Conservation (phyloP, 2,113 vertebrate genomes). For the Otis tarda region DNA sequence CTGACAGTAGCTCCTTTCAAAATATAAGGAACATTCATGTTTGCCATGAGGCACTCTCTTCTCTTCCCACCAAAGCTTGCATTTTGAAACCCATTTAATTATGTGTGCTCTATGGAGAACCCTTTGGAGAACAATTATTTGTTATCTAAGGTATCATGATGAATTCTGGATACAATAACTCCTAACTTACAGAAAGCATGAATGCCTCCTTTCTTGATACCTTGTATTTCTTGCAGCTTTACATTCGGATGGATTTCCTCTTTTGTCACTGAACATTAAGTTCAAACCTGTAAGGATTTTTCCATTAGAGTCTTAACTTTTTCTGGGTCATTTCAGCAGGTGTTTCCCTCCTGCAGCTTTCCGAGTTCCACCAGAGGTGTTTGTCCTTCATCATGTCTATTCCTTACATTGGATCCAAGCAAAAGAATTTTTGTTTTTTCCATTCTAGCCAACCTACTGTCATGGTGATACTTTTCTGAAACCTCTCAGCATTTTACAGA, state of each 20-base stretch:
- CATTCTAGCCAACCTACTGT: background rate
- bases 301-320: background rate
- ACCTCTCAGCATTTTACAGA: background rate
- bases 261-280: background rate
- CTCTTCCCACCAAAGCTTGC: background rate
- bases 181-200: background rate
- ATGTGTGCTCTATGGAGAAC: background rate
- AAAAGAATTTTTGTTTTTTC: background rate
- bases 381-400: background rate
- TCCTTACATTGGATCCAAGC: background rate
- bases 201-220: background rate
- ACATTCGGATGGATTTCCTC: slow-evolving; percentile 19
- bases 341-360: background rate
- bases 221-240: slow-evolving; percentile 35
- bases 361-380: background rate
- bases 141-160: slow-evolving; percentile 37
- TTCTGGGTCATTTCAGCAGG: background rate
- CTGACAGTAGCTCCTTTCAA: slow-evolving; percentile 9
- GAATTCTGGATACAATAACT: slow-evolving; percentile 20
- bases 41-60: background rate
- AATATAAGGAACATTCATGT: slow-evolving; percentile 3
- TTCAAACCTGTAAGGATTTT: background rate
- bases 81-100: background rate
- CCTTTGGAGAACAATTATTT: slow-evolving; percentile 21
- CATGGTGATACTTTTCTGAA: background rate